Percentiles rank a stretch among this genome's conserved stretches.
Evolutionary conservation across 2,888 invertebrate species (phyloP).

Genomic region (Petrolisthes manimaculis): DNA sequence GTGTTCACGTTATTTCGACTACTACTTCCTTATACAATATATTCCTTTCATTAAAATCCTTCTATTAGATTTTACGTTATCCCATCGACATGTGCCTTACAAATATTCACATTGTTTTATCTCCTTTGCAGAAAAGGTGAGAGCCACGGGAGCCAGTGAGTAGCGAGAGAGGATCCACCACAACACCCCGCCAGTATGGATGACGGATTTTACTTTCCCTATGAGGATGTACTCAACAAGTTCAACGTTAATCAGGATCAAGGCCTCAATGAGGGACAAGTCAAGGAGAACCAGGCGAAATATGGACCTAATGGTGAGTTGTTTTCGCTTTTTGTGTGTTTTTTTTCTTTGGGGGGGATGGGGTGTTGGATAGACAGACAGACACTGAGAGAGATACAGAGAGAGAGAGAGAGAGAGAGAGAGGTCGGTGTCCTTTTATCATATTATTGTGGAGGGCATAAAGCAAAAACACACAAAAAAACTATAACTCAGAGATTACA

Average conservation of each 20-base stretch:
- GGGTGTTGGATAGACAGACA: background rate
- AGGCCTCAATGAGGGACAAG: conserved; percentile 92
- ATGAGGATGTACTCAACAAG: conserved; percentile 90
- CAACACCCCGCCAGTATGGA: conserved; percentile 77
- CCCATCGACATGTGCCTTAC: too few relatives aligned
- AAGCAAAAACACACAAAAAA: too few relatives aligned
- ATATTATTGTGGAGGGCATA: background rate
- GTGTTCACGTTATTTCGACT: too few relatives aligned
- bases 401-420: background rate
- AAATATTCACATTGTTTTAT: too few relatives aligned
- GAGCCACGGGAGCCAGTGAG: conserved; percentile 70
- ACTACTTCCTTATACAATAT: too few relatives aligned
- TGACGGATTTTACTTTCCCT: conserved; percentile 89
- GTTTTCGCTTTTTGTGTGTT: background rate
- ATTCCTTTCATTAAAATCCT: too few relatives aligned
- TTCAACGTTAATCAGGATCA: conserved; percentile 89
- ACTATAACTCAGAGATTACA: background rate
- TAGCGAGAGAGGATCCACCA: conserved; percentile 61
- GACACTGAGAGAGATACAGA: background rate
- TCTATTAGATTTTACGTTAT: too few relatives aligned
- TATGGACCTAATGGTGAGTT: conserved; percentile 98
- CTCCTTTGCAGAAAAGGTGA: too few relatives aligned
- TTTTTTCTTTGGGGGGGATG: background rate
- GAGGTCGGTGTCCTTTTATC: background rate
- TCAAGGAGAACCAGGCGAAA: conserved; percentile 95